Conservation (phyloP, 2,113 vertebrate genomes). For the Pelusios castaneus region DNA sequence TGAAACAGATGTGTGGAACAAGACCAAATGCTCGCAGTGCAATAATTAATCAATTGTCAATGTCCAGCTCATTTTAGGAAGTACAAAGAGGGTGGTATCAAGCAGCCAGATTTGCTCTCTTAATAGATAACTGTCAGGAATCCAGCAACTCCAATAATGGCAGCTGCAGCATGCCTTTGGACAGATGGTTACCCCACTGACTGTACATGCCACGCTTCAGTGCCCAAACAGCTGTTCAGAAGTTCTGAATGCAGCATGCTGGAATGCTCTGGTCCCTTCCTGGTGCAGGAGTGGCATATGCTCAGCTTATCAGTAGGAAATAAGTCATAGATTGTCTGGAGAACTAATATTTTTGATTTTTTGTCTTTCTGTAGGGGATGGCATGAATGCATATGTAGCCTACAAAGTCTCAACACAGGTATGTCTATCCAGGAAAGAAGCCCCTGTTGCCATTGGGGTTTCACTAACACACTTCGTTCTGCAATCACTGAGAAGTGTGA, state of each 20-base stretch:
- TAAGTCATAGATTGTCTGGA: background rate
- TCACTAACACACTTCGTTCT: background rate
- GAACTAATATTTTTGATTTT: background rate
- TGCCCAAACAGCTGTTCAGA: background rate
- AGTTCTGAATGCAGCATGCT: background rate
- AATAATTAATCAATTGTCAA: constrained; percentile 71
- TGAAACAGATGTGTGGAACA: constrained; percentile 68
- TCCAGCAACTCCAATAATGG: background rate
- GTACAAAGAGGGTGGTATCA: constrained; percentile 41
- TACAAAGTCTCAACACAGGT: constrained; percentile 98
- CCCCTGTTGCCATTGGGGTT: background rate
- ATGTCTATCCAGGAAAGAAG: background rate
- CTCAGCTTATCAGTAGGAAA: too few species aligned
- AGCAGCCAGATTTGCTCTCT: constrained; percentile 32
- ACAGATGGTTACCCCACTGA: background rate
- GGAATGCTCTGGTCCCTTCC: background rate
- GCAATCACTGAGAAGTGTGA: background rate
- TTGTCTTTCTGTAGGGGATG: constrained; percentile 83
- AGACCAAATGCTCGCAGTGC: constrained; percentile 31
- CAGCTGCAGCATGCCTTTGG: background rate
- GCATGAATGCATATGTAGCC: constrained; percentile 97
- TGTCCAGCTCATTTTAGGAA: constrained; percentile 25
- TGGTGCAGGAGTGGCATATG: background rate
- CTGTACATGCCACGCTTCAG: background rate
- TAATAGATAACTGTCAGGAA: constrained; percentile 9